Conservation (phyloP, 2,888 invertebrate genomes). For the Neoaliturus tenellus region DNA sequence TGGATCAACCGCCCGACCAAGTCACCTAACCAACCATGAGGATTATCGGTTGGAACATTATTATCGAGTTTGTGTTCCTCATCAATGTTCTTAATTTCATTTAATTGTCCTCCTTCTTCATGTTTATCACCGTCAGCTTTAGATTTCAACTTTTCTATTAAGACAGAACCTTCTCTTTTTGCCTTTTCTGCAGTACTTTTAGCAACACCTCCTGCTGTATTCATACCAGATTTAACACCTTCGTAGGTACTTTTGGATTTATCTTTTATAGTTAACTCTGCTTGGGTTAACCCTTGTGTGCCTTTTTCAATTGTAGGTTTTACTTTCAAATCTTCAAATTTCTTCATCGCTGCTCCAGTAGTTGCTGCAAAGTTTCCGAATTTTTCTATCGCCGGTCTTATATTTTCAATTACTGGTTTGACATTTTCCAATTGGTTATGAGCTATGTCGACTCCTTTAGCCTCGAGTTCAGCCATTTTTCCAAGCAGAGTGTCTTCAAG, state of each 20-base stretch:
- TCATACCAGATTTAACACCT: neutral
- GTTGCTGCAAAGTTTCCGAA: neutral
- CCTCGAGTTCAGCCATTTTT: neutral
- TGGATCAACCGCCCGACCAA: neutral
- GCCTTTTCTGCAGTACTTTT: neutral
- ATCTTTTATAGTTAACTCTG: neutral
- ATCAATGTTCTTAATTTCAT: neutral
- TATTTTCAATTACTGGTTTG: neutral
- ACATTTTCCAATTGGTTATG: neutral
- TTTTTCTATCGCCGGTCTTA: no score
- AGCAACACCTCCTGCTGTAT: neutral
- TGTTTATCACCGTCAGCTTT: neutral
- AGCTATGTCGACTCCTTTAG: neutral
- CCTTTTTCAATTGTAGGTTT: neutral
- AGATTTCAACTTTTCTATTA: neutral
- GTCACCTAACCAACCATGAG: neutral
- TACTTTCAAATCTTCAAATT: neutral
- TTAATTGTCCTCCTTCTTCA: neutral
- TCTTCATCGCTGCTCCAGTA: neutral
- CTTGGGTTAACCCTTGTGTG: neutral
- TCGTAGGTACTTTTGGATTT: neutral
- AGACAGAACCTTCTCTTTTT: neutral
- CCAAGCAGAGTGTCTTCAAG: neutral
- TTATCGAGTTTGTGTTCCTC: neutral
- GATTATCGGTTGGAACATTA: neutral